Conservation (phyloP, 2,113 vertebrate genomes). For the Rhegmatorhina hoffmannsi region DNA sequence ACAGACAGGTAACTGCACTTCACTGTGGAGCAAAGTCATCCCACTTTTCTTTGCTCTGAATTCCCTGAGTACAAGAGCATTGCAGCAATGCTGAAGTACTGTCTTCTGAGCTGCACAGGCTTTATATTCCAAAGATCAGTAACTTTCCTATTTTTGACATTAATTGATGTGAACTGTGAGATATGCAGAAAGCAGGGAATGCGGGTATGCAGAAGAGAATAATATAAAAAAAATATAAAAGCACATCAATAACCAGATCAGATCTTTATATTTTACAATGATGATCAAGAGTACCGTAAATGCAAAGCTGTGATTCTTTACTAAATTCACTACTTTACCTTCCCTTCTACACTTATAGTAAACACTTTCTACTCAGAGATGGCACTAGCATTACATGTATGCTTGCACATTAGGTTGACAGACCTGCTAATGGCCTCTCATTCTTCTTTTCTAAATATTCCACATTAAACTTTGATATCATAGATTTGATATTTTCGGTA, state of each 20-base stretch:
- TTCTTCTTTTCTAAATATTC: not conserved
- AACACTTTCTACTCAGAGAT: not conserved
- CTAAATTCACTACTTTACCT: not conserved
- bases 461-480: not conserved
- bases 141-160: not conserved
- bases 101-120: not conserved
- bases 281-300: not conserved
- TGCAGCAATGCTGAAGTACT: not conserved
- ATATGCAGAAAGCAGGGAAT: accelerated
- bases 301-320: not conserved
- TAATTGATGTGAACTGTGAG: not conserved
- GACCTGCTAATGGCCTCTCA: not conserved
- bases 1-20: not conserved
- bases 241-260: not conserved
- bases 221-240: not conserved
- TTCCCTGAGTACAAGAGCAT: not conserved
- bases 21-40: not conserved
- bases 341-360: not conserved
- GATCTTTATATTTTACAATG: not conserved
- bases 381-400: not conserved
- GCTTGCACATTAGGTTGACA: not conserved
- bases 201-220: accelerated
- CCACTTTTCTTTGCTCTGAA: not conserved
- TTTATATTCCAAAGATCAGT: not conserved
- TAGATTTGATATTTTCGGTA: not conserved